Conservation (phyloP, 2,113 vertebrate species). For the Rhynchomys soricoides region DNA sequence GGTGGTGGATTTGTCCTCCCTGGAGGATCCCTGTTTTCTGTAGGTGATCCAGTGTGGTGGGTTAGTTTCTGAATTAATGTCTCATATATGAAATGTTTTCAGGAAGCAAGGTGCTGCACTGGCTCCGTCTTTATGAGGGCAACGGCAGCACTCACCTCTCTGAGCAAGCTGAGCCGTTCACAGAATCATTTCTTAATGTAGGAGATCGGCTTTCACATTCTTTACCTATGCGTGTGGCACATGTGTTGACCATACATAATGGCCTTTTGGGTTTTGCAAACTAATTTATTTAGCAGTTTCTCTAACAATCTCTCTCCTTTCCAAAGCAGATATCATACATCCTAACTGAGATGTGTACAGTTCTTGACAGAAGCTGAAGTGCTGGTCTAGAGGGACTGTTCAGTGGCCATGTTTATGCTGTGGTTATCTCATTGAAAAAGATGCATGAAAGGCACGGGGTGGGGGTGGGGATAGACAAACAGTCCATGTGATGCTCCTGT, state of each 20-base stretch:
- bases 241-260: background rate
- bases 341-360: background rate
- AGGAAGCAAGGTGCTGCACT: background rate
- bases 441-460: background rate
- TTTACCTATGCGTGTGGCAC: background rate
- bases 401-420: background rate
- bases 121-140: constrained; percentile 5
- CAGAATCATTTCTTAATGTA: background rate
- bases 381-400: constrained; percentile 50
- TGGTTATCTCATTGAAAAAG: background rate
- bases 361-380: constrained; percentile 31
- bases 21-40: background rate
- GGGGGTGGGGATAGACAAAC: too few relatives aligned
- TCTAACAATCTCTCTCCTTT: background rate
- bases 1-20: background rate
- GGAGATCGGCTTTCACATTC: background rate
- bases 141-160: background rate
- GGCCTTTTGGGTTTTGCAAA: constrained; percentile 8
- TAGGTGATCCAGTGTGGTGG: background rate
- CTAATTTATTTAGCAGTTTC: constrained; percentile 31
- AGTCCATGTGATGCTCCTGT: background rate
- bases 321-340: background rate
- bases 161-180: background rate
- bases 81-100: constrained; percentile 40
- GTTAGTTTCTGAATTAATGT: background rate